Evolutionary conservation across 2,113 vertebrate species (phyloP).

Genomic region (Cathartes aura): DNA sequence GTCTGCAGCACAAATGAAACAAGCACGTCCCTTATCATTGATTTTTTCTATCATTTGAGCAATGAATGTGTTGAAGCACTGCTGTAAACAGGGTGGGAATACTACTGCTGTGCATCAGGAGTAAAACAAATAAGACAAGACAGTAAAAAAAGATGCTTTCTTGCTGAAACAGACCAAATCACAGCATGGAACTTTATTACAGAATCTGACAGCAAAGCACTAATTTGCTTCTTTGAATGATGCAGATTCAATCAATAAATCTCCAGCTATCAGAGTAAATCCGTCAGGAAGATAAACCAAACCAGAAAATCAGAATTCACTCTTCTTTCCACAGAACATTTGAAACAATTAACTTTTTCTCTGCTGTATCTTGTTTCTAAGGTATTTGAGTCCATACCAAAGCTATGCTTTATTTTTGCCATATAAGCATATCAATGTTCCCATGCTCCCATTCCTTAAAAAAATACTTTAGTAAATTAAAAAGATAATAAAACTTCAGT

Average conservation of each 20-base stretch:
- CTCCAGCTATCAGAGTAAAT: not conserved
- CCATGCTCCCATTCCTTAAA: not conserved
- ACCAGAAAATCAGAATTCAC: not conserved
- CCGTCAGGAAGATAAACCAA: not conserved
- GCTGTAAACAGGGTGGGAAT: not conserved
- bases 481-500: not conserved
- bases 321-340: not conserved
- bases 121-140: not conserved
- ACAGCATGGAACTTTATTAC: slow-evolving; percentile 21
- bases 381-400: not conserved
- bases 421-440: not conserved
- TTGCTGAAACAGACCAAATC: slow-evolving; percentile 43
- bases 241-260: slow-evolving; percentile 33
- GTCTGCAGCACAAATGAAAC: not conserved
- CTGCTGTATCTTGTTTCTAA: not conserved
- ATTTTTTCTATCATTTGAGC: not conserved
- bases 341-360: not conserved
- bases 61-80: not conserved
- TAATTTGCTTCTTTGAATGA: slow-evolving; percentile 48
- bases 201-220: slow-evolving; percentile 23
- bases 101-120: not conserved
- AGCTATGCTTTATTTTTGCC: not conserved
- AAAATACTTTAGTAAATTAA: not conserved
- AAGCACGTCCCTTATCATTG: not conserved
- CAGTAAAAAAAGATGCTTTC: not conserved